Conservation (phyloP, 2,113 vertebrate species). For the Saccopteryx leptura region DNA sequence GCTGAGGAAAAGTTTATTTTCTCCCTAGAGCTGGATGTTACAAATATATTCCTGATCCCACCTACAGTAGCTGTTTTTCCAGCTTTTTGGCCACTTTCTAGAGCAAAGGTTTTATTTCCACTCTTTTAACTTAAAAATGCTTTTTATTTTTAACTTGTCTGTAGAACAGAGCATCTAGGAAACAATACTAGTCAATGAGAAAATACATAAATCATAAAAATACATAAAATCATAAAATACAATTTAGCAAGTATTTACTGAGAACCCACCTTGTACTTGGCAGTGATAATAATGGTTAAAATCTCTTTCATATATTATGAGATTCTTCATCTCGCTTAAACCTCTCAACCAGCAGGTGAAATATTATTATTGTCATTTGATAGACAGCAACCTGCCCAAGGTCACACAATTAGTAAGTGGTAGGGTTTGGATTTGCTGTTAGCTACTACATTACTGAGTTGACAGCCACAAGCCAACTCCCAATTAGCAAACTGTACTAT, state of each 20-base stretch:
- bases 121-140: conserved; percentile 8
- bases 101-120: neutral
- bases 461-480: neutral
- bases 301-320: neutral
- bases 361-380: neutral
- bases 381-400: neutral
- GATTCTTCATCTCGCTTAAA: conserved; percentile 6
- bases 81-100: neutral
- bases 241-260: conserved; percentile 40
- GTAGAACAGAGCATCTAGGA: neutral
- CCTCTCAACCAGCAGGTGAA: neutral
- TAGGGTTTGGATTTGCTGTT: neutral
- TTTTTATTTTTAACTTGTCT: conserved; percentile 36
- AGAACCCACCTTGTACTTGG: neutral
- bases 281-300: neutral
- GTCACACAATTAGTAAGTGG: neutral
- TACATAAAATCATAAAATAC: conserved; percentile 15
- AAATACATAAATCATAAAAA: too few relatives aligned
- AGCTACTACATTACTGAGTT: neutral
- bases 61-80: neutral
- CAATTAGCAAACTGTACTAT: neutral
- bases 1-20: conserved; percentile 52
- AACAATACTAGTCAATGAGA: conserved; percentile 13
- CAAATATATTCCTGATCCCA: neutral
- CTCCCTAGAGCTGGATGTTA: neutral